A percentile compares a stretch with the other conserved stretches of the same genome.
phyloP scores from a whole-genome alignment of 2,113 vertebrate genomes.

The Tricholaema leucomelas region DNA sequence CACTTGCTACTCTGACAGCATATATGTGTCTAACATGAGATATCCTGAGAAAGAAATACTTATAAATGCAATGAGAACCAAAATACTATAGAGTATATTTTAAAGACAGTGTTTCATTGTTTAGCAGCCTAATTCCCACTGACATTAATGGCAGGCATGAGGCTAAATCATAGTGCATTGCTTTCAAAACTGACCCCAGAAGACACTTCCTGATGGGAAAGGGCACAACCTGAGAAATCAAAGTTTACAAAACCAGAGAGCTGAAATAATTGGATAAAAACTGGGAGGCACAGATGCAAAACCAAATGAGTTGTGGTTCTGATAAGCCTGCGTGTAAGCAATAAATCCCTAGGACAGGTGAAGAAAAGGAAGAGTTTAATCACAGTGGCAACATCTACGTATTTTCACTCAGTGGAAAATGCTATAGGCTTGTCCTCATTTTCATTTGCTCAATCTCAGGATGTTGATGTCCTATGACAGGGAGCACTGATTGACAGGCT shows the following conservation, averaged over 20 bases:
- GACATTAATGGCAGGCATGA: conserved; percentile 29
- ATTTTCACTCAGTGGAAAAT: conserved; percentile 10
- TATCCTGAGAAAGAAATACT: conserved; percentile 1
- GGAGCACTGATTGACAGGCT: background rate
- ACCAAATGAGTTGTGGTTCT: conserved; percentile 14
- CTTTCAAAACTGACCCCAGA: conserved; percentile 47
- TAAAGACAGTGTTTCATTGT: conserved; percentile 33
- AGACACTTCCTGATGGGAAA: conserved; percentile 39
- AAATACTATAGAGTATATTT: background rate
- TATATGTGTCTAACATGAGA: background rate
- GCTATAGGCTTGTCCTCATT: conserved; percentile 19
- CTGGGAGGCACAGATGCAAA: conserved; percentile 2
- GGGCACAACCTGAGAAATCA: conserved; percentile 35
- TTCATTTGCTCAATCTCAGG: conserved; percentile 23
- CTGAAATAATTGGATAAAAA: conserved; percentile 63
- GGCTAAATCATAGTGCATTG: conserved; percentile 32
- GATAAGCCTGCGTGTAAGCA: background rate
- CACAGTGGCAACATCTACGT: conserved; percentile 12
- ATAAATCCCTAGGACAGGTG: background rate
- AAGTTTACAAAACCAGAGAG: conserved; percentile 40
- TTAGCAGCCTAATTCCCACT: conserved; percentile 24
- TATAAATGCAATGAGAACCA: background rate
- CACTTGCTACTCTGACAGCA: background rate
- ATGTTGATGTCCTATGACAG: background rate
- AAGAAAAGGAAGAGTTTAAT: background rate